Conservation (phyloP, 1,140 invertebrate genomes). For the Pteromalus puparum region DNA sequence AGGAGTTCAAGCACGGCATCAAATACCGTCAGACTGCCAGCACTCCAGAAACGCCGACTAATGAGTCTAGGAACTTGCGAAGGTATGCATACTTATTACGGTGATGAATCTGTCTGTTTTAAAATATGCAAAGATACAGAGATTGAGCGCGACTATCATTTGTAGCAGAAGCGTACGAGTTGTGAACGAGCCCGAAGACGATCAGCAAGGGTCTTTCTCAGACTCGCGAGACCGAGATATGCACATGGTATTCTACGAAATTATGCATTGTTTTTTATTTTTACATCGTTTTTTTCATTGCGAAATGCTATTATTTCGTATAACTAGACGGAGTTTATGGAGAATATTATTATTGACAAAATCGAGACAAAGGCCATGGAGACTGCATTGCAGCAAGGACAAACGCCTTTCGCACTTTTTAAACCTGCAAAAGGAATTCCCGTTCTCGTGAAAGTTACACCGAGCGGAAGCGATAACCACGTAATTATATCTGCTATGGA, state of each 20-base stretch:
- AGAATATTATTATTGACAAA: slow-evolving; percentile 75
- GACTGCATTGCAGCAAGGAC: slow-evolving; percentile 71
- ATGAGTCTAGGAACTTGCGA: slow-evolving; percentile 59
- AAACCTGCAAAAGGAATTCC: slow-evolving; percentile 78
- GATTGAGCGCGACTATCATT: neutral
- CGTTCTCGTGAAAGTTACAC: slow-evolving; percentile 78
- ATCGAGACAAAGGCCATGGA: slow-evolving; percentile 79
- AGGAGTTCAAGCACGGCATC: slow-evolving; percentile 78
- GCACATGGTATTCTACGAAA: slow-evolving; percentile 49
- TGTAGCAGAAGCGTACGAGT: slow-evolving; percentile 70
- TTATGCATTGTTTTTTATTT: neutral
- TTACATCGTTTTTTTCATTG: neutral
- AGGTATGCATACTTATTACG: slow-evolving; percentile 59
- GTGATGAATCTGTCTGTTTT: no score
- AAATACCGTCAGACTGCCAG: slow-evolving; percentile 68
- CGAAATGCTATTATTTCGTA: neutral
- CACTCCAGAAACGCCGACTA: slow-evolving; percentile 48
- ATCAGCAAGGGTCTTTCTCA: slow-evolving; percentile 58
- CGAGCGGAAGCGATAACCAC: slow-evolving; percentile 74
- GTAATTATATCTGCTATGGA: slow-evolving; percentile 62
- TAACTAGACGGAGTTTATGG: slow-evolving; percentile 60
- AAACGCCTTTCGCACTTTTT: slow-evolving; percentile 78
- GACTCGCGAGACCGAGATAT: slow-evolving; percentile 59
- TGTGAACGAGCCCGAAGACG: slow-evolving; percentile 69
- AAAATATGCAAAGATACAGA: no score